Percentiles rank a stretch among this genome's conserved stretches.
phyloP scores from a whole-genome alignment of 2,797 vertebrate genomes.

The Pseudochromis fuscus region DNA sequence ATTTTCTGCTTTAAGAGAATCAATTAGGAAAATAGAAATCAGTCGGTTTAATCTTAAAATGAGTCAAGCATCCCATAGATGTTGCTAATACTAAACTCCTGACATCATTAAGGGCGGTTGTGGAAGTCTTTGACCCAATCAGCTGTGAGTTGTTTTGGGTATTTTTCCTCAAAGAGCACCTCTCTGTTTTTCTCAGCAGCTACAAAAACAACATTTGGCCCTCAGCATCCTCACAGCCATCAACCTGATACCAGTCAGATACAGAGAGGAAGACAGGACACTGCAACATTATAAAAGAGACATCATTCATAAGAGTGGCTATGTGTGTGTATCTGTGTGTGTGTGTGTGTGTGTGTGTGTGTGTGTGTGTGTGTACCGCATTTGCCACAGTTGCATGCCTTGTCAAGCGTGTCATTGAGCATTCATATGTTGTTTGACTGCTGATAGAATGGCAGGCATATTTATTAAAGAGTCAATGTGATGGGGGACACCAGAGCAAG shows the following conservation, averaged over 20 bases:
- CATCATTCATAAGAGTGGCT: constrained; percentile 51
- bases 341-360: constrained; percentile 14
- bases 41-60: background rate
- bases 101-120: background rate
- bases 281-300: constrained; percentile 59
- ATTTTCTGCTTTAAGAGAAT: background rate
- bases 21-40: background rate
- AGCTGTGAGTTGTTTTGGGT: no score
- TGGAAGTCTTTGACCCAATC: background rate
- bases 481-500: constrained; percentile 64
- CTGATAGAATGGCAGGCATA: constrained; percentile 77
- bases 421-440: constrained; percentile 77
- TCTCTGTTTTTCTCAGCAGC: constrained; percentile 4
- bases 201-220: constrained; percentile 29
- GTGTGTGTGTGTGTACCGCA: constrained; percentile 15
- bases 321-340: constrained; percentile 2
- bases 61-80: no score
- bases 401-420: constrained; percentile 82
- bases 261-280: constrained; percentile 60
- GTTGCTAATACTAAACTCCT: background rate
- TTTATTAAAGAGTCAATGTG: constrained; percentile 82
- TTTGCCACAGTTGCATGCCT: constrained; percentile 74
- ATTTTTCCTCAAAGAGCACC: background rate
- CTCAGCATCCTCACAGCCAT: constrained; percentile 36
- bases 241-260: constrained; percentile 47